These are phyloP conservation scores for Agriopis marginaria DNA, from an alignment of 2,888 invertebrate genomes.

Conservation along the genomic window DNA sequence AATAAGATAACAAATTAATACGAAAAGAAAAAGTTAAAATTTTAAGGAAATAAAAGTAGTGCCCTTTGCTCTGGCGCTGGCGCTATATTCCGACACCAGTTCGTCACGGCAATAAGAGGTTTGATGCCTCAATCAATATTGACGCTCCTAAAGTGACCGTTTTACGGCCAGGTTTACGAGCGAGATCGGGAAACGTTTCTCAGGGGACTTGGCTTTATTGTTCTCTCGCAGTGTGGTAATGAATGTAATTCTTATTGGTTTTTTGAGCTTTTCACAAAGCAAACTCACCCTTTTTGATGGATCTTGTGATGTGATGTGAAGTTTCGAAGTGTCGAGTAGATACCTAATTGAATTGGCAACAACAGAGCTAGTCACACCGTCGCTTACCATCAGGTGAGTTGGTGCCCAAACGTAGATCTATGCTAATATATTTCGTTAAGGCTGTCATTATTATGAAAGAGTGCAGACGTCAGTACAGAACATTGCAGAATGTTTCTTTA, in stretches of 20 bases:
- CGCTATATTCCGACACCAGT: slow-evolving; percentile 41
- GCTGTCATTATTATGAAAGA: too few relatives aligned
- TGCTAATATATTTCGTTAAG: too few relatives aligned
- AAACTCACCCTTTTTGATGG: not conserved
- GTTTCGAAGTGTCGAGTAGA: too few relatives aligned
- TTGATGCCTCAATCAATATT: slow-evolving; percentile 49
- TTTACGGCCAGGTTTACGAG: slow-evolving; percentile 38
- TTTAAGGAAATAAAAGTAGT: slow-evolving; percentile 12
- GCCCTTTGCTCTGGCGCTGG: slow-evolving; percentile 27
- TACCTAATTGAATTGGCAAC: too few relatives aligned
- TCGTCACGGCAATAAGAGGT: slow-evolving; percentile 43
- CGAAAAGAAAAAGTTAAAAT: too few relatives aligned
- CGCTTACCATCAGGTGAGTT: too few relatives aligned
- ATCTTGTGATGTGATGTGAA: too few relatives aligned
- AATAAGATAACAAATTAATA: too few relatives aligned
- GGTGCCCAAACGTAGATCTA: too few relatives aligned
- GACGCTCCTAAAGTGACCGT: slow-evolving; percentile 38
- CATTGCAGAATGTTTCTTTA: too few relatives aligned
- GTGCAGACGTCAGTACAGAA: too few relatives aligned
- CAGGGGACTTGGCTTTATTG: slow-evolving; percentile 25
- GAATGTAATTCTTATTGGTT: not conserved
- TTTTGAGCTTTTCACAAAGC: slow-evolving; percentile 2
- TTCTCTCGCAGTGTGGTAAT: slow-evolving; percentile 19
- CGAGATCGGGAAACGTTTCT: slow-evolving; percentile 28
- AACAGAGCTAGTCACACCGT: too few relatives aligned